Base-by-base conservation (phyloP, 2,888 invertebrate species). In the Coleophora deauratella region DNA sequence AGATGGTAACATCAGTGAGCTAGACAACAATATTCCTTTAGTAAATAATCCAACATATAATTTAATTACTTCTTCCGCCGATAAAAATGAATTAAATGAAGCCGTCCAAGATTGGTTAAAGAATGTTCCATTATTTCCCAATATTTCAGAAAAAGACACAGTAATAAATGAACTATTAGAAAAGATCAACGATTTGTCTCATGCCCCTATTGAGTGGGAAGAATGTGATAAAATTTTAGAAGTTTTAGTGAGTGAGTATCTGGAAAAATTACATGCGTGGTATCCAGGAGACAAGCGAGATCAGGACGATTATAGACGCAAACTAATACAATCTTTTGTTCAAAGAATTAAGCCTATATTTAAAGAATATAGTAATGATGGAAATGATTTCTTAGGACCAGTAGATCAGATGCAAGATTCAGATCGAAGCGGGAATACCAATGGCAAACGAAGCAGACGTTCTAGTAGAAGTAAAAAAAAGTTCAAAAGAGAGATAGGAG, bases 181-280 rank as follows among this genome's bases (percentile, higher is more conserved):
- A 2, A 62, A 59, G 33, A 50, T 79, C 4, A 46, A 52, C n/a
- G 41, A 44, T 10, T 42, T 67, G 10, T 33, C 47, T 3, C 43
- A 38, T 21, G 48, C 52, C 21, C 21, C 21, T 27, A 45, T 47
- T 9, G 41, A 51, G 9, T 33, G 43, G 3, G 36, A 47, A 0
- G 35, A 43, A 6, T 66, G 69, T 38, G 54, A 65, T 40, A 32
- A 35, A 1, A 59, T 55, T 35, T 33, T 69, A 0, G 59, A 49
- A 40, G 27, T 35, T 21, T 56, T 59, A 47, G 64, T 73, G 30
- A 56, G 68, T 7, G 38, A 52, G 1, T 66, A 62, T 39, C 35
- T 78, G 10, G 54, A 57, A 15, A 45, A 47, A 7, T 35, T 72
- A 9, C 64, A 66, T 0, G 56, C 62, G 45, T 66, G 63, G 64